Evolutionary conservation across 2,113 vertebrate species (phyloP).

Genomic region (Callospermophilus lateralis): DNA sequence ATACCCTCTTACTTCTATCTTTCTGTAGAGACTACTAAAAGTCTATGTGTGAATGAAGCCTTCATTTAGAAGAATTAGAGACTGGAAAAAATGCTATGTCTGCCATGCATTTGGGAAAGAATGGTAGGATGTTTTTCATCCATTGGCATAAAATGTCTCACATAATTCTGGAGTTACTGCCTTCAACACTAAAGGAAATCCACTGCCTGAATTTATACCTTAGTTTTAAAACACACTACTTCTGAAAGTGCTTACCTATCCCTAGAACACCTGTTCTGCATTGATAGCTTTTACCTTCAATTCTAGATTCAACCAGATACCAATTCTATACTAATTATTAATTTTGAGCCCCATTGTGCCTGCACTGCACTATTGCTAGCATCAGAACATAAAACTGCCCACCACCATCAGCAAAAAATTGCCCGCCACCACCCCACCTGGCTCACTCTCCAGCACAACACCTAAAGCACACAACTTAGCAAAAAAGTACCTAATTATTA

Average conservation of each 20-base stretch:
- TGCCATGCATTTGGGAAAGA: background rate
- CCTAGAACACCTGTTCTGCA: background rate
- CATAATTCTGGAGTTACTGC: background rate
- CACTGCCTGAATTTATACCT: background rate
- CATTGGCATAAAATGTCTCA: background rate
- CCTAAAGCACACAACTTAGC: background rate
- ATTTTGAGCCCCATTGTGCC: background rate
- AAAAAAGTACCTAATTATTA: slow-evolving; percentile 30
- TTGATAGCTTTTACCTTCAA: background rate
- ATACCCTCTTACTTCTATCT: background rate
- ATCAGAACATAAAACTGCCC: background rate
- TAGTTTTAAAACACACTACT: background rate
- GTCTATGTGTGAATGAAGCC: background rate
- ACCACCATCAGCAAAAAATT: background rate
- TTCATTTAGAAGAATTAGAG: background rate
- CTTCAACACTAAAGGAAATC: background rate
- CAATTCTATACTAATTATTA: background rate
- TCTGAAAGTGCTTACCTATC: background rate
- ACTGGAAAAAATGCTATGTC: background rate
- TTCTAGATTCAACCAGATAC: background rate
- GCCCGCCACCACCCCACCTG: background rate
- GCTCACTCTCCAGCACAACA: background rate
- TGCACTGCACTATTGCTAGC: background rate
- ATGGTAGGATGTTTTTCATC: background rate
- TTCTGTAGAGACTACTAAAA: background rate